Evolutionary conservation across 2,113 vertebrate genomes (phyloP), one percentile per base, ranked within the genome.

Genomic region (Prunella fulvescens): DNA sequence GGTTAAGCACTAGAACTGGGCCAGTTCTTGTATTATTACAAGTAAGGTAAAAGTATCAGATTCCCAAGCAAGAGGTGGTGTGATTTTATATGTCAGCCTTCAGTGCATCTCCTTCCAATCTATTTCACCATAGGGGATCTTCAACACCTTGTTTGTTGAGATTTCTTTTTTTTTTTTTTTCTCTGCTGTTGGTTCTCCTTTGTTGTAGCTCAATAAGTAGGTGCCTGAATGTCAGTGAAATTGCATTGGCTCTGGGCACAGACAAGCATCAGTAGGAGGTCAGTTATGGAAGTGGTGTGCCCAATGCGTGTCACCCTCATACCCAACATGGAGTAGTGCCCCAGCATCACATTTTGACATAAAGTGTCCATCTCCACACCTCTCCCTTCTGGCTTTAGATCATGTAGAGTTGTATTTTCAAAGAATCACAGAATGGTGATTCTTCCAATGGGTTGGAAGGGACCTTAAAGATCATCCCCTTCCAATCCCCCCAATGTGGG

Each of bases 401-500:
- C 44, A 53, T 19, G 12, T 16, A 57, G 18, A 23, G 13, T 14
- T 73, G 23, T 14, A 3, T 77, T 91, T 53, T 54, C n/a, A 69
- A 7, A 54, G 37, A 73, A 33, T n/a, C 33, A 39, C 9, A 20
- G 28, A 60, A 45, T 60, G 13, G 16, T 39, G 45, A 37, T 37
- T 37, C 37, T 37, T 37, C 37, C 37, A 37, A 37, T 60, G 39
- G 11, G 11, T 45, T 67, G 53, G 29, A 66, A 20, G 13, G 24
- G 33, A 39, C 28, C 53, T 60, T 29, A 45, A 51, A 66, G 4
- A 13, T 47, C 17, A 67, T 15, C 25, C 11, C 13, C 0, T 76
- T 76, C 39, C 53, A 67, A 15, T 4, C 7, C 11, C 3, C 8
- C 8, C 5, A n/a, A 10, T 0, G 0, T 7, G 4, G 39, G 45